Base-by-base conservation (phyloP, 1,140 invertebrate genomes). In the silkworm (Bombyx mori) region DNA sequence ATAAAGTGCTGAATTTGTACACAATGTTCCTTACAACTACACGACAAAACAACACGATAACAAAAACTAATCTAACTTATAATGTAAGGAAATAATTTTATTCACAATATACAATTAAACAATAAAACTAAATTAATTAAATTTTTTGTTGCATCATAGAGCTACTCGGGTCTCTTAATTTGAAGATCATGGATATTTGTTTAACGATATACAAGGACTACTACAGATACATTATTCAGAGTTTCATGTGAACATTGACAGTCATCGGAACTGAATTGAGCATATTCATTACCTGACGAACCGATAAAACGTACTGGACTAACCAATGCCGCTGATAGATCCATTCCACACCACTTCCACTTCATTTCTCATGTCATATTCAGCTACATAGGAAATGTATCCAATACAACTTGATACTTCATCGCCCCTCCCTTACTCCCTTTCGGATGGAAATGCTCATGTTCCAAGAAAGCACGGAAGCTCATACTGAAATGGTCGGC, bases 301-400 rank as follows among this genome's bases (percentile, higher is more conserved):
- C 58, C 62, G 52, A 18, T 50, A 60, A 61, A 61, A 64, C 56
- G 46, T 60, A 56, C 54, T 53, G 51, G 61, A 65, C 52, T 62
- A 62, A 61, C 58, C 63, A 61, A 50, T 64, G 69, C 50, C 48
- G 52, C 49, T 43, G 63, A 70, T 63, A 53, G 58, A 52, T 56
- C 54, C 50, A 52, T 42, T 62, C 56, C 67, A 35, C 63, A 69
- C 73, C 67, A 70, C 56, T 76, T 72, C 58, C 68, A 66, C 62
- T 70, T 70, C 71, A 72, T 73, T 73, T 73, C 62, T 67, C 62
- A 62, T 73, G 73, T 71, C 71, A 71, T 66, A 68, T 52, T 46
- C 64, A 69, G 60, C 56, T 58, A 56, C 66, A 63, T 59, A 57
- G 58, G 55, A 57, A 67, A 57, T 10, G 9, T 45, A 54, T 50